Conservation (phyloP, 1,140 invertebrate species). For the Bombus soroeensis region DNA sequence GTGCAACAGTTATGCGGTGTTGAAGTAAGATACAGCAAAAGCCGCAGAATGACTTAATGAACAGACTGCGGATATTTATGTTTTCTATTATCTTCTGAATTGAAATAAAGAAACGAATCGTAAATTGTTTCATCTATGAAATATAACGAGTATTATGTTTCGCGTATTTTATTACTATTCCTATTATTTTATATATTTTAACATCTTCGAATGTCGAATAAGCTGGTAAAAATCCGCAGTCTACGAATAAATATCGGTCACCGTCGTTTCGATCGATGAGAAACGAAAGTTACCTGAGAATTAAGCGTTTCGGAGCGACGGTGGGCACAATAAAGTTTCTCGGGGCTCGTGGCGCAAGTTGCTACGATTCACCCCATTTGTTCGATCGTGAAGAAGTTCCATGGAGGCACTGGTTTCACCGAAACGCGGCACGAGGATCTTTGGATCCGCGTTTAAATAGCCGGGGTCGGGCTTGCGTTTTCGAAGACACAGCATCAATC, state of each 20-base stretch:
- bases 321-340: background rate
- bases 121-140: background rate
- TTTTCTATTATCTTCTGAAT: too few relatives aligned
- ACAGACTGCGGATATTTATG: background rate
- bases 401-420: background rate
- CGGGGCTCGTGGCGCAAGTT: background rate
- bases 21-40: too few relatives aligned
- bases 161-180: background rate
- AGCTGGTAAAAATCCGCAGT: background rate
- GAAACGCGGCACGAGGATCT: background rate
- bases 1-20: too few relatives aligned
- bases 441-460: constrained; percentile 26
- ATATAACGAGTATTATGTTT: background rate
- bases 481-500: constrained; percentile 39
- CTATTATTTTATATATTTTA: background rate
- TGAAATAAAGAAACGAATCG: background rate
- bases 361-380: constrained; percentile 27
- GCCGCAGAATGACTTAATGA: too few relatives aligned
- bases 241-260: background rate
- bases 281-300: constrained; percentile 26
- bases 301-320: background rate
- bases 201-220: background rate
- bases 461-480: constrained; percentile 20
- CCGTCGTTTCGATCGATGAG: background rate
- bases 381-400: background rate